Conservation (phyloP, 2,888 invertebrate species). For the Sarcophaga subvicina region DNA sequence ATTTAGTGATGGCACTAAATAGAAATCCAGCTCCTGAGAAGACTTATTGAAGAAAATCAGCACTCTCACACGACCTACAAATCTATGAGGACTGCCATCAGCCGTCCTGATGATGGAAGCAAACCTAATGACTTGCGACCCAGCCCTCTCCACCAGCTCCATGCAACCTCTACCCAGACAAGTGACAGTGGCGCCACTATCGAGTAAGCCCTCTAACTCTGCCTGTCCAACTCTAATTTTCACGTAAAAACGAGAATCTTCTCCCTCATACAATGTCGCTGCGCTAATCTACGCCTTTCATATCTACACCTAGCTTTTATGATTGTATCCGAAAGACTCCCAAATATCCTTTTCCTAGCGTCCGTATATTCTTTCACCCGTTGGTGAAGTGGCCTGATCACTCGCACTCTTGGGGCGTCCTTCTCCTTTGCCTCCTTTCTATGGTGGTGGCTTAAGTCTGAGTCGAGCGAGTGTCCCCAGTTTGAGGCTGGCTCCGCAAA, state of each 20-base stretch:
- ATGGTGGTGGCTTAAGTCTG: neutral
- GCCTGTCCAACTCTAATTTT: neutral
- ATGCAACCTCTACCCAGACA: neutral
- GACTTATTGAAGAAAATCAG: neutral
- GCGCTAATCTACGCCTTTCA: neutral
- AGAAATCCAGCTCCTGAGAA: constrained; percentile 1
- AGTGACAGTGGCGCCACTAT: constrained; percentile 1
- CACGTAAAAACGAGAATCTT: neutral
- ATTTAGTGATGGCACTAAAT: constrained; percentile 27
- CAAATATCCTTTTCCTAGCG: neutral
- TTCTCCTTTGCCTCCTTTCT: neutral
- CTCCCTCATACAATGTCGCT: neutral
- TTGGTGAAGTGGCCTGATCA: neutral
- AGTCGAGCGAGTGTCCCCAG: too few species aligned
- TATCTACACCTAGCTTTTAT: neutral
- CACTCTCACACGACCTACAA: neutral
- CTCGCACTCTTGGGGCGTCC: too few species aligned
- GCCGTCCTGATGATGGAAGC: constrained; percentile 10
- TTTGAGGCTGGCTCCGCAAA: too few species aligned
- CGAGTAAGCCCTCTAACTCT: neutral
- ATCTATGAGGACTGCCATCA: neutral
- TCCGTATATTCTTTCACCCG: neutral
- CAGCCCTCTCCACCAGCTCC: neutral
- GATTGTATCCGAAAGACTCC: neutral
- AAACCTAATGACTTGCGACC: neutral